A percentile compares a stretch with the other conserved stretches of the same genome.
Evolutionary conservation across 2,113 vertebrate species (phyloP).

Genomic region (Phalacrocorax pelagicus): DNA sequence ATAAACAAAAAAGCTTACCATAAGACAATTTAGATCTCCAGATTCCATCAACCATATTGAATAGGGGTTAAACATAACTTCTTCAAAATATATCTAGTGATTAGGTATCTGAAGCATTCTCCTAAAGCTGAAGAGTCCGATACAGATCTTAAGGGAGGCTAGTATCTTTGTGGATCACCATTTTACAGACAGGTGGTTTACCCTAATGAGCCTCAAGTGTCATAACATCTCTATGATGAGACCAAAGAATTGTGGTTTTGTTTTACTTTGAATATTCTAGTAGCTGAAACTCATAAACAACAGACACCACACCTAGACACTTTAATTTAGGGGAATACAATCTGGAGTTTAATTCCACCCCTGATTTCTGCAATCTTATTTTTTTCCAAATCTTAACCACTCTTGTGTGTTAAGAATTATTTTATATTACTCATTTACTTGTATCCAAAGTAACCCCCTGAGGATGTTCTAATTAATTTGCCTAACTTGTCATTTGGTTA

Average conservation of each 20-base stretch:
- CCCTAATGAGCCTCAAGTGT: neutral
- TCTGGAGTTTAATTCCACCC: neutral
- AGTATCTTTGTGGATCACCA: neutral
- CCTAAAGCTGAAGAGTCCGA: neutral
- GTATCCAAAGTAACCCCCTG: neutral
- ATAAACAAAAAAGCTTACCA: fast-evolving
- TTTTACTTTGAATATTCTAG: neutral
- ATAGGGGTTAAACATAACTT: fast-evolving
- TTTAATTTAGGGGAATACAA: neutral
- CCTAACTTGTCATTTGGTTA: neutral
- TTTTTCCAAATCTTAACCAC: neutral
- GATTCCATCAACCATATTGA: neutral
- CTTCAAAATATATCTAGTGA: neutral
- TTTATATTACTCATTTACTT: neutral
- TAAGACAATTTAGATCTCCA: neutral
- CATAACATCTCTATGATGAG: neutral
- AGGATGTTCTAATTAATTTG: neutral
- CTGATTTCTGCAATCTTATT: neutral
- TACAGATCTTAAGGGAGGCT: neutral
- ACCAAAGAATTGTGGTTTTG: neutral
- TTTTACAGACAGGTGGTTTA: neutral
- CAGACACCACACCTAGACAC: neutral
- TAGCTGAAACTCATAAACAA: neutral
- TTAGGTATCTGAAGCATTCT: neutral
- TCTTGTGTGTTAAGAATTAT: neutral